A percentile compares a stretch with the other conserved stretches of the same genome.
phyloP scores from a whole-genome alignment of 2,113 vertebrate genomes.

The Stomatorhinus ivindoensis region DNA sequence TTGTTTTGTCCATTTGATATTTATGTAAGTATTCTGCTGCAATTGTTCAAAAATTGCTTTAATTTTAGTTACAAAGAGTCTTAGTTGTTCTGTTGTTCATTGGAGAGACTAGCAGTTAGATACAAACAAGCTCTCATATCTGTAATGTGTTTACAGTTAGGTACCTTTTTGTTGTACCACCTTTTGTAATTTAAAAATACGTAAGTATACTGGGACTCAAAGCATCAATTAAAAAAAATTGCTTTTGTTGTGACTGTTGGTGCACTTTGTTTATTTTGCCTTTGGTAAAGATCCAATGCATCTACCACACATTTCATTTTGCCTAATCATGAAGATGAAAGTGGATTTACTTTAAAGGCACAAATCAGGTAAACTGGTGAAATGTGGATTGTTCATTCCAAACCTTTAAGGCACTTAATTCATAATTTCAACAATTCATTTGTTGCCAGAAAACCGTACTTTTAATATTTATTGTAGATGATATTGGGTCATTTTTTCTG shows the following conservation, averaged over 20 bases:
- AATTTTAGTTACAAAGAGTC: not conserved
- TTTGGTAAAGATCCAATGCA: not conserved
- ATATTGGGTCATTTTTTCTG: constrained; percentile 21
- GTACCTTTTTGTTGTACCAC: not conserved
- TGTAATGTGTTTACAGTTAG: not conserved
- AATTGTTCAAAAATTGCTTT: not conserved
- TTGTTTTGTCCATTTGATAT: constrained; percentile 9
- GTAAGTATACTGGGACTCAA: not conserved
- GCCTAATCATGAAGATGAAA: not conserved
- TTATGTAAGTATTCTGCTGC: not conserved
- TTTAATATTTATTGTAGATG: not conserved
- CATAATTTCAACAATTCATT: not conserved
- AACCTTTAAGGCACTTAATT: not conserved
- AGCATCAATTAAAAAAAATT: not conserved
- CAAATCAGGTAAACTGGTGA: not conserved
- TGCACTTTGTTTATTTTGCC: not conserved
- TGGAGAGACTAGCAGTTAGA: not conserved
- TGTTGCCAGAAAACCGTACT: not conserved
- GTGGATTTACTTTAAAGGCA: not conserved
- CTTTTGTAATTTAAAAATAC: not conserved
- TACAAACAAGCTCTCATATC: not conserved
- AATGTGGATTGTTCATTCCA: not conserved
- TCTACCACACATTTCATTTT: not conserved
- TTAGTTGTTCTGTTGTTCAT: not conserved
- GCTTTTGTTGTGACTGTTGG: not conserved